Evolutionary conservation across 53 echinoderm and acorn worm genomes (phyloP), one percentile per base, ranked within the genome.

Genomic region (Holothuria scabra): DNA sequence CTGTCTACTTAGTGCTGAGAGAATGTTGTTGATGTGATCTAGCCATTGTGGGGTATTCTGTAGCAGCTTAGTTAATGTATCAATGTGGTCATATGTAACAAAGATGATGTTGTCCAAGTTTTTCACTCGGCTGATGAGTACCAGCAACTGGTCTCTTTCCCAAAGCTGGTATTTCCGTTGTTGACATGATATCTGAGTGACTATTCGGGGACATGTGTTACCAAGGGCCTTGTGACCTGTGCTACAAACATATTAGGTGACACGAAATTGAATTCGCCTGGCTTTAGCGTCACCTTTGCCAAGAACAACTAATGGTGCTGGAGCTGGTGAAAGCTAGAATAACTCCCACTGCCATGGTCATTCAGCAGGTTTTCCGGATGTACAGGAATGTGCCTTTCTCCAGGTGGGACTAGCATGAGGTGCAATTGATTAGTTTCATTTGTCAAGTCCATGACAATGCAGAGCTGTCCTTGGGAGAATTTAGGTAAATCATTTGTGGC

Each of bases 131-230:
- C n/a, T n/a, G n/a, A 86, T 64, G 63, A 86, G 86, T 21, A 86
- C 86, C 31, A 86, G 18, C 19, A 86, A 60, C 46, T 86, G 86
- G 58, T 86, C 34, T 55, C 86, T 21, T 57, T 86, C 78, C 86
- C 86, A 86, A 14, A 86, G 76, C 23, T 66, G 64, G 59, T 79
- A 86, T 29, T 86, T 86, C 8, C 46, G 86, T 28, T 86, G 78
- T 78, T 79, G 60, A 58, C 76, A 16, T 25, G 86, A 86, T 24
- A 86, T 86, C 34, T 86, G 86, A 18, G 86, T 79, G n/a, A 79
- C 86, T 28, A 86, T 86, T 57, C 79, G 69, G 4, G 84, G 18
- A 31, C 84, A 84, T 20, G 84, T 84, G 7, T 68, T 49, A 7
- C 86, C 76, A 28, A 86, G 78, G 4, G 86, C 58, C 65, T 78